Percentiles rank a stretch among this genome's conserved stretches.
Conservation (phyloP, 2,888 invertebrate genomes). For the Mimas tiliae region DNA sequence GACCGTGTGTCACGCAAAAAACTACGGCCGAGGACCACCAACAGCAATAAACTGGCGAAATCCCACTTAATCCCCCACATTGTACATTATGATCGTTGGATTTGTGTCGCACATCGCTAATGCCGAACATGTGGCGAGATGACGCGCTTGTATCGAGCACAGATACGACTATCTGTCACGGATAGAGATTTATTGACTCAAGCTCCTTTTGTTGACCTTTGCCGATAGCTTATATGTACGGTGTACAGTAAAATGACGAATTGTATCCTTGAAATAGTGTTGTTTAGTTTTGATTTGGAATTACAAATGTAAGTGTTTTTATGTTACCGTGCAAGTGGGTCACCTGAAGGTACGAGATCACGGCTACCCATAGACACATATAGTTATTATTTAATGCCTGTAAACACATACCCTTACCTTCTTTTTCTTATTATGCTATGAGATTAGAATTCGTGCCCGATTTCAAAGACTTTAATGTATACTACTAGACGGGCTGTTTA, state of each 20-base stretch:
- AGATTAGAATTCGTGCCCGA: too few relatives aligned
- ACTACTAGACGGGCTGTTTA: too few relatives aligned
- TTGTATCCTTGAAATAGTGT: neutral
- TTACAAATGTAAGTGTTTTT: neutral
- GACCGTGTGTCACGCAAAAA: slow-evolving; percentile 66
- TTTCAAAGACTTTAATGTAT: too few relatives aligned
- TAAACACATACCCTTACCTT: too few relatives aligned
- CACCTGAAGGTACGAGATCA: too few relatives aligned
- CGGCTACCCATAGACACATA: too few relatives aligned
- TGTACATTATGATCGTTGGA: slow-evolving; percentile 80
- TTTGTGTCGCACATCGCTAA: slow-evolving; percentile 72
- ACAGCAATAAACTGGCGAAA: slow-evolving; percentile 66
- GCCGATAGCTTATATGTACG: neutral
- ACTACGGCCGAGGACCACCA: slow-evolving; percentile 75
- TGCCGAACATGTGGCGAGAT: slow-evolving; percentile 77
- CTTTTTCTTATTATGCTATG: too few relatives aligned
- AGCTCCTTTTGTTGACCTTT: slow-evolving; percentile 20
- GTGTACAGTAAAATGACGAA: neutral
- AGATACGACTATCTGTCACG: slow-evolving; percentile 23
- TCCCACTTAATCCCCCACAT: slow-evolving; percentile 73
- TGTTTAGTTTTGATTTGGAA: neutral
- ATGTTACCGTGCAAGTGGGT: neutral
- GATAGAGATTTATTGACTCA: slow-evolving; percentile 20
- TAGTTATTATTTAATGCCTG: too few relatives aligned
- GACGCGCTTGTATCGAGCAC: slow-evolving; percentile 45